These are phyloP conservation scores for Leptoteleia sp. DNA, from an alignment of 1,140 invertebrate species.

Conservation along the genomic window DNA sequence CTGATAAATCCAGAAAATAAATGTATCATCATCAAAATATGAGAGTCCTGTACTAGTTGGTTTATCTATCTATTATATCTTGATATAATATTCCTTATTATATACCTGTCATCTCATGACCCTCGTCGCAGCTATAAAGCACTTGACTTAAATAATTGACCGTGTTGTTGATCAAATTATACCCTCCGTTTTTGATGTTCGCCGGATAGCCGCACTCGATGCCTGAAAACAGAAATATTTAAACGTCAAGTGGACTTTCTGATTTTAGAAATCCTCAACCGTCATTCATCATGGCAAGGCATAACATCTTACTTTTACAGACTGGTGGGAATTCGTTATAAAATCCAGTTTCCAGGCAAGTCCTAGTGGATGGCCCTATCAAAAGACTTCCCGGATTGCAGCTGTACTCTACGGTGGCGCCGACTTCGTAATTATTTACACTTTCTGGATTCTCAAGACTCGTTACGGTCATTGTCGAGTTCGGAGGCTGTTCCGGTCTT, in stretches of 20 bases:
- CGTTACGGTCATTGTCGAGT: conserved; percentile 90
- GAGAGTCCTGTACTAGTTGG: too few species aligned
- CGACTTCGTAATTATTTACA: conserved; percentile 88
- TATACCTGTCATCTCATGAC: conserved; percentile 90
- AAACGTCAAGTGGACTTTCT: too few species aligned
- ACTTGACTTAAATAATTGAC: conserved; percentile 92
- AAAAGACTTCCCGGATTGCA: conserved; percentile 93
- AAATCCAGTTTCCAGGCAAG: conserved; percentile 94
- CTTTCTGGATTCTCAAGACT: conserved; percentile 70
- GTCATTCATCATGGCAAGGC: too few species aligned
- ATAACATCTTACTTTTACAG: conserved; percentile 93
- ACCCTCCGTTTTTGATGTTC: conserved; percentile 90
- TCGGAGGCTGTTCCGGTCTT: conserved; percentile 94
- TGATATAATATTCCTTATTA: too few species aligned
- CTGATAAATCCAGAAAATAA: too few species aligned
- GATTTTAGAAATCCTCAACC: conserved; percentile 19
- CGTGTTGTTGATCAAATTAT: conserved; percentile 90
- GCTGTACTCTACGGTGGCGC: conserved; percentile 91
- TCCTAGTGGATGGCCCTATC: conserved; percentile 90
- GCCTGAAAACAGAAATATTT: conserved; percentile 85
- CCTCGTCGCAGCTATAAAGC: conserved; percentile 90
- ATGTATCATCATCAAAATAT: too few species aligned
- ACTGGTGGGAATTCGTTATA: conserved; percentile 96
- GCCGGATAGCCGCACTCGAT: conserved; percentile 95
- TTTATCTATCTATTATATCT: too few species aligned